Percentiles rank a stretch among this genome's conserved stretches.
phyloP scores from a whole-genome alignment of 2,888 invertebrate genomes.

The Dolichomitus sp. region DNA sequence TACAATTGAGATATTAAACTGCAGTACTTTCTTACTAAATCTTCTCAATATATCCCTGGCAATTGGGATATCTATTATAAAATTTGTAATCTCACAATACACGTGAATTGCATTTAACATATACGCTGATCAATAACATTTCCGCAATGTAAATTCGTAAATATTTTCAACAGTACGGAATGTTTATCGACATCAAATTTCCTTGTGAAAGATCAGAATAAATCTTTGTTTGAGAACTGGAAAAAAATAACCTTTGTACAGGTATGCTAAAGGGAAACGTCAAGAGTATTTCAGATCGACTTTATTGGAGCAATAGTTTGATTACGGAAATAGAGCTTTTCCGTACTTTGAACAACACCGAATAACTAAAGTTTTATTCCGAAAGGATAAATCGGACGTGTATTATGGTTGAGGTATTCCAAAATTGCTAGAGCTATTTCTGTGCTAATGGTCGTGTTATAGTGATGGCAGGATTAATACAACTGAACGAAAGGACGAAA shows the following conservation, averaged over 20 bases:
- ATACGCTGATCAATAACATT: no score
- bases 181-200: no score
- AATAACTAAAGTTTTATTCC: not conserved
- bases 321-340: not conserved
- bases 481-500: conserved; percentile 27
- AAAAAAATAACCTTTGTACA: no score
- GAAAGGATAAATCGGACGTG: not conserved
- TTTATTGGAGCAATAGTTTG: not conserved
- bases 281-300: not conserved
- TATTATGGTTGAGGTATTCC: not conserved
- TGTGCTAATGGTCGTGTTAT: conserved; percentile 10
- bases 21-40: no score
- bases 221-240: not conserved
- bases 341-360: not conserved
- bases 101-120: no score
- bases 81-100: no score
- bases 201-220: no score
- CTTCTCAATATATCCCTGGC: no score
- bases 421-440: not conserved
- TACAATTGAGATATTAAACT: no score
- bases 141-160: no score
- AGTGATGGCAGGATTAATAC: not conserved
- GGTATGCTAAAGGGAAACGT: not conserved
- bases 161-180: no score
- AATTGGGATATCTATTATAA: no score